phyloP scores from a whole-genome alignment of 2,797 vertebrate species.

The Mormyrops boulengeri region DNA sequence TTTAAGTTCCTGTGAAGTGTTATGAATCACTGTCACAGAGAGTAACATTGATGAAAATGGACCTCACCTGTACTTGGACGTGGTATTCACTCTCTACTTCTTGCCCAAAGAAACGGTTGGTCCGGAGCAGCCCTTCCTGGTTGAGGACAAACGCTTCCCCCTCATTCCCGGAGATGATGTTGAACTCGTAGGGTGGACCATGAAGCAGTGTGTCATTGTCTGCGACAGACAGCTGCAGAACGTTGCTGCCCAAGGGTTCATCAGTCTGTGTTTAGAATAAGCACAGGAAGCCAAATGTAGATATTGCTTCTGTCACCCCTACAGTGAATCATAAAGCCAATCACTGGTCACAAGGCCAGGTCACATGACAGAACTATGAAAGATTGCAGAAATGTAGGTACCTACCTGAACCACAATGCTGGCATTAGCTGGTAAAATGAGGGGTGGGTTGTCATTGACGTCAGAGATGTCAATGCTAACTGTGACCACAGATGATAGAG shows the following conservation, averaged over 20 bases:
- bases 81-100: slow-evolving; percentile 73
- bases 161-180: slow-evolving; percentile 79
- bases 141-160: slow-evolving; percentile 71
- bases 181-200: slow-evolving; percentile 81
- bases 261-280: slow-evolving; percentile 66
- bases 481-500: slow-evolving; percentile 79
- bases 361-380: not conserved
- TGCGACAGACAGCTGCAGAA: slow-evolving; percentile 75
- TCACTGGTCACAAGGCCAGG: not conserved
- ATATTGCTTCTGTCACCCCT: not conserved
- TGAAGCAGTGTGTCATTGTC: slow-evolving; percentile 87
- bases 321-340: not conserved
- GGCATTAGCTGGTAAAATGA: slow-evolving; percentile 83
- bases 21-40: not conserved
- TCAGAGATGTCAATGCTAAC: slow-evolving; percentile 90
- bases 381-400: not conserved
- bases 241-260: slow-evolving; percentile 73
- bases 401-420: slow-evolving; percentile 88
- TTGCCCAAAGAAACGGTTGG: slow-evolving; percentile 59
- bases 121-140: slow-evolving; percentile 69
- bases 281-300: not conserved
- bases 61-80: slow-evolving; percentile 78
- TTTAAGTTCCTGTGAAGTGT: not conserved
- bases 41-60: not conserved
- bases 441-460: slow-evolving; percentile 87